Conservation (phyloP, 1,140 invertebrate species). For the Brachionus manjavacas region DNA sequence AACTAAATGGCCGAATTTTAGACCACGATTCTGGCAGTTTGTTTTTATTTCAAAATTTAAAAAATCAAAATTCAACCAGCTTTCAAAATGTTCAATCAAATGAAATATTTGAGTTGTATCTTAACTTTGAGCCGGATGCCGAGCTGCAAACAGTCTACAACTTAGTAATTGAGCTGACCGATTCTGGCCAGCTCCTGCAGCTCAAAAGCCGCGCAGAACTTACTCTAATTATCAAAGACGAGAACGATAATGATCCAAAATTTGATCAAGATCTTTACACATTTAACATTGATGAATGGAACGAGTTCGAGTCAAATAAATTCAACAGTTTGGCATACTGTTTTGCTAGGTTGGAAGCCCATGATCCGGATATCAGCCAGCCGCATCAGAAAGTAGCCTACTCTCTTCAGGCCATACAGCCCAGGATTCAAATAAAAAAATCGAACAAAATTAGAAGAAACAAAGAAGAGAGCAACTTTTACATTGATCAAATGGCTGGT, state of each 20-base stretch:
- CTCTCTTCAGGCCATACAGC: background rate
- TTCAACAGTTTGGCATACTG: slow-evolving; percentile 1
- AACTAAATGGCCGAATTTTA: background rate
- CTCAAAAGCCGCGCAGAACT: background rate
- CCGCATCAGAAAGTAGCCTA: background rate
- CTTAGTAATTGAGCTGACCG: background rate
- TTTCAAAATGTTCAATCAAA: background rate
- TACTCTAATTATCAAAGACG: slow-evolving; percentile 9
- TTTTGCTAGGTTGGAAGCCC: background rate
- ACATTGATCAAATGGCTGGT: background rate
- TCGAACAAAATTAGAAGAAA: background rate
- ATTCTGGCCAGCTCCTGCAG: background rate
- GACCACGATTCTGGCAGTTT: background rate
- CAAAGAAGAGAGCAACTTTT: background rate
- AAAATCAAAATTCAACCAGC: background rate
- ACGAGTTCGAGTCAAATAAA: background rate
- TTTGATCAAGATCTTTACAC: slow-evolving; percentile 1
- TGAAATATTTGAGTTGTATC: slow-evolving; percentile 1
- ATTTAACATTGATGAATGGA: slow-evolving; percentile 33
- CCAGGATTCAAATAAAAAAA: background rate
- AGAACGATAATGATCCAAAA: slow-evolving; percentile 35
- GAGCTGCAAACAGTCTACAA: background rate
- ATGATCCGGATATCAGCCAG: background rate
- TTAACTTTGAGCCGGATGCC: slow-evolving; percentile 24
- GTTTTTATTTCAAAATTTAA: background rate